phyloP scores from a whole-genome alignment of 2,888 invertebrate genomes.

The Spicauda simplicius region DNA sequence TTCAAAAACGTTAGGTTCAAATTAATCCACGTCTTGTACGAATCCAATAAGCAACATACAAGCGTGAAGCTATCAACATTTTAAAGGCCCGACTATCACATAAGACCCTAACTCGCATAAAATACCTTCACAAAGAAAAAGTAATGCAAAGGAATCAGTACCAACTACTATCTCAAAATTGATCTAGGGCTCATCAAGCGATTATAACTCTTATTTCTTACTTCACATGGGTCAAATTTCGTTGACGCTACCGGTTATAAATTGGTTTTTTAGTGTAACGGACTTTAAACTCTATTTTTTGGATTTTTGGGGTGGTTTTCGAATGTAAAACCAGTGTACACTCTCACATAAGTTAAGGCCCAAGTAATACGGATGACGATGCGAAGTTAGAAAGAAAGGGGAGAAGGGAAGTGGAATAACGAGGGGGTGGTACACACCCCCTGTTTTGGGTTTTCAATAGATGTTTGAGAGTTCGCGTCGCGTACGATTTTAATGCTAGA shows the following conservation, averaged over 20 bases:
- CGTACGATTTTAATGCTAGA: slow-evolving; percentile 73
- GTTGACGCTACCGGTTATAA: slow-evolving; percentile 52
- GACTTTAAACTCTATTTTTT: slow-evolving; percentile 43
- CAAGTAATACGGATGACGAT: slow-evolving; percentile 84
- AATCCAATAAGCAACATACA: slow-evolving; percentile 43
- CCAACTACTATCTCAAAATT: slow-evolving; percentile 82
- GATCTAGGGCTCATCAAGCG: slow-evolving; percentile 60
- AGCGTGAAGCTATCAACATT: slow-evolving; percentile 45
- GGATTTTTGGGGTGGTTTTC: slow-evolving; percentile 46
- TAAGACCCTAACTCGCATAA: slow-evolving; percentile 81
- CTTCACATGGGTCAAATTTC: slow-evolving; percentile 53
- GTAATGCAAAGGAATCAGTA: slow-evolving; percentile 83
- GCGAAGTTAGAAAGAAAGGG: slow-evolving; percentile 84
- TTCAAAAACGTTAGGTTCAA: slow-evolving; percentile 23
- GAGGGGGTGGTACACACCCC: slow-evolving; percentile 69
- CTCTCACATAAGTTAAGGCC: slow-evolving; percentile 82
- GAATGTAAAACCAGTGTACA: slow-evolving; percentile 50
- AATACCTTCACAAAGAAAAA: slow-evolving; percentile 82
- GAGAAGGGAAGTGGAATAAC: slow-evolving; percentile 73
- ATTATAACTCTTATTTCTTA: slow-evolving; percentile 46
- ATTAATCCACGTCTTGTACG: slow-evolving; percentile 43
- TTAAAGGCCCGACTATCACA: slow-evolving; percentile 62
- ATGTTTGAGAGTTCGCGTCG: slow-evolving; percentile 75
- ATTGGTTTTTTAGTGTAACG: slow-evolving; percentile 63
- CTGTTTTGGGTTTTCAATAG: slow-evolving; percentile 84